Base-by-base conservation (phyloP, 2,888 invertebrate species). In the Euzophera pinguis region DNA sequence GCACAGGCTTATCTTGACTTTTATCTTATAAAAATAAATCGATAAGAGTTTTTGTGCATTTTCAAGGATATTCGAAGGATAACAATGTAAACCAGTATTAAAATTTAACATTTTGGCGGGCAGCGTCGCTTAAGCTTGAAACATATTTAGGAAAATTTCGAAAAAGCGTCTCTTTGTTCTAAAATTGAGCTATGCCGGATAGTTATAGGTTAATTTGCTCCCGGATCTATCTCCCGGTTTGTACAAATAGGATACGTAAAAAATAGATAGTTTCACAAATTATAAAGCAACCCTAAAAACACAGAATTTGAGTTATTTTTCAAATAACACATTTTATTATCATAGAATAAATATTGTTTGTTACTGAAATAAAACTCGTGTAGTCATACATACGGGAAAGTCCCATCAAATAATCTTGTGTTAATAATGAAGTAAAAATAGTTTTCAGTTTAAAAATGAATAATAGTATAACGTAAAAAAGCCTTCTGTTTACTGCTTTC, bases 131-230 rank as follows among this genome's bases (percentile, higher is more conserved):
- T 79, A 59, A 62, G 81, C 84, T 79, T 81, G 34, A 61, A 61
- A 32, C 3, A 63, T 39, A 53, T 39, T 47, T 38, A 53, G 65
- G 69, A 67, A 58, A 58, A 54, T 50, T 55, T 56, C 63, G 64
- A 71, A 71, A 71, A 59, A 69, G 64, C 84, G 88, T 88, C 88
- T 88, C 88, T 84, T 73, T 75, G 71, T 72, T 77, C 69, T 75
- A 78, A 81, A 72, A 73, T 64, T 70, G 85, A 80, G 80, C 86
- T 86, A 88, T 72, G 88, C 85, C 86, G 89, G 89, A 82, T 82
- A 69, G 56, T 63, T 71, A 69, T 64, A 60, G 69, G 63, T 60
- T 61, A 55, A 67, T 72, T 76, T 73, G 79, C 78, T 78, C 75
- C 73, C 59, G 70, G 70, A 66, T 71, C 72, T 71, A 70, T 76